A percentile compares a stretch with the other conserved stretches of the same genome.
These are phyloP conservation scores for Diarsia mendica DNA, from an alignment of 2,888 invertebrate genomes.

Conservation along the genomic window DNA sequence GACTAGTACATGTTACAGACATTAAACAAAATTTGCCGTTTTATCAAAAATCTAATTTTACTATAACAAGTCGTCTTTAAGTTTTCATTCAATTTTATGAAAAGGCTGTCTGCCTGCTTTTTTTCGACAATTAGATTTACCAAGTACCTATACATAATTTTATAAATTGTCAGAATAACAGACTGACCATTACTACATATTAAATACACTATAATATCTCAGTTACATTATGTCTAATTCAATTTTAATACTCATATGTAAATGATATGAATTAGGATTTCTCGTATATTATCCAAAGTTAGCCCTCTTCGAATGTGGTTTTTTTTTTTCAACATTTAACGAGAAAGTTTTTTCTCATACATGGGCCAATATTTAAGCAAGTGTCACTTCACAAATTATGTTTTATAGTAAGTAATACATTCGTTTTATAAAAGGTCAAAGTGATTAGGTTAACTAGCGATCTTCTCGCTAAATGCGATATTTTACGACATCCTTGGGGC, in stretches of 20 bases:
- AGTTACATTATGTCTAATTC: constrained; percentile 1
- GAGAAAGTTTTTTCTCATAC: neutral
- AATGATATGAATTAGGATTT: neutral
- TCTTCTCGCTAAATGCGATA: neutral
- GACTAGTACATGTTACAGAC: constrained; percentile 68
- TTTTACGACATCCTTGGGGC: neutral
- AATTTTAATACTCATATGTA: constrained; percentile 1
- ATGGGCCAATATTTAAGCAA: constrained; percentile 6
- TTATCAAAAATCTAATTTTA: constrained; percentile 33
- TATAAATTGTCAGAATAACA: neutral
- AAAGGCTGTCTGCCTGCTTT: constrained; percentile 7
- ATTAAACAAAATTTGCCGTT: constrained; percentile 36
- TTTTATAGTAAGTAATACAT: neutral
- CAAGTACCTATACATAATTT: neutral
- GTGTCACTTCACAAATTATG: neutral
- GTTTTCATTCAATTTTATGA: neutral
- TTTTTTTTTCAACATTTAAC: neutral
- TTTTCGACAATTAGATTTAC: constrained; percentile 3
- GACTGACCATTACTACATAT: neutral
- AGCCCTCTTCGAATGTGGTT: neutral
- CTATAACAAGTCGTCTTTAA: neutral
- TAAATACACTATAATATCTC: constrained; percentile 26
- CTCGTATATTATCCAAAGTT: neutral
- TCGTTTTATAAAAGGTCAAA: neutral
- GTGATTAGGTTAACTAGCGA: neutral